Evolutionary conservation across 2,888 invertebrate genomes (phyloP), one percentile per base, ranked within the genome.

Genomic region (Leptarthrus brevirostris): DNA sequence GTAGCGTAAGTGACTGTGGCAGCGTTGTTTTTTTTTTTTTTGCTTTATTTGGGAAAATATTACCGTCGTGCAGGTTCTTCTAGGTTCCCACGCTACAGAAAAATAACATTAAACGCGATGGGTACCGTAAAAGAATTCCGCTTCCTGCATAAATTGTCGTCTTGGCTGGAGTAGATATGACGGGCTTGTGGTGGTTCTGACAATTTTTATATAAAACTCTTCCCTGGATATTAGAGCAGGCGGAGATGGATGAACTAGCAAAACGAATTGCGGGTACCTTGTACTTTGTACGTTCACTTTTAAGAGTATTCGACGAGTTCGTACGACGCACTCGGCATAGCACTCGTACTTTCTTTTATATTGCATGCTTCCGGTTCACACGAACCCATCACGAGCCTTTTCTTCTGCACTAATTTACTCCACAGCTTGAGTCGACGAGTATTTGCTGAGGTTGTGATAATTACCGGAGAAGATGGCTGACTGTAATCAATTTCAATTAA

Each of bases 401-500:
- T 54, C 22, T 30, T 52, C 52, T 18, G 36, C 12, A 20, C 18
- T 71, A 71, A 52, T 34, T 49, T 53, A 34, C 49, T 18, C 53
- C 18, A 10, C 69, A 20, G 52, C 61, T 73, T 24, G 75, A 66
- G 72, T 66, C 53, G 56, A n/a, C n/a, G 54, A 69, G 52, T 70
- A 73, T 73, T 58, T 49, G 58, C 75, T 73, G 54, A 47, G 73
- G 44, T 54, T 61, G 75, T 49, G 75, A 73, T 75, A 75, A 75
- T 75, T 75, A 75, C 75, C 24, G 20, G 18, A 73, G 73, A 73
- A 73, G 70, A 30, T 34, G 64, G 74, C 74, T 74, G 66, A 70
- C 73, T 75, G 74, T 71, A 75, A 75, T 75, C 75, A 75, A 72
- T 74, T 75, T 74, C 74, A 75, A 75, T 75, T 75, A 75, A 75